Conservation (phyloP, 1,140 invertebrate genomes). For the Pachypeltis micranthus region DNA sequence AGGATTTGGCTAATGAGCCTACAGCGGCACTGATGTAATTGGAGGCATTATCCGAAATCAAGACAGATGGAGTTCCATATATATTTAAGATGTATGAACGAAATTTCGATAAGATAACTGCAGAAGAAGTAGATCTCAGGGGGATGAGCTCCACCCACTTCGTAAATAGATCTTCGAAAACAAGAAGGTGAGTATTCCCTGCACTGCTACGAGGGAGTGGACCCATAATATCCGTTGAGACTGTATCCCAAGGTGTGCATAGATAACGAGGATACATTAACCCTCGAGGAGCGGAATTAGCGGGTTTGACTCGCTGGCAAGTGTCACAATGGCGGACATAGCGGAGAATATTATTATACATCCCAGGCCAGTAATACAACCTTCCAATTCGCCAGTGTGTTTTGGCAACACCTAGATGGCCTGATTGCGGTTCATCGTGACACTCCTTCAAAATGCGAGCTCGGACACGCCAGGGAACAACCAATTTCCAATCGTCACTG, state of each 20-base stretch:
- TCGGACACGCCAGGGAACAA: slow-evolving; percentile 24
- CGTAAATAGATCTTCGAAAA: too few relatives aligned
- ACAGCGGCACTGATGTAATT: too few relatives aligned
- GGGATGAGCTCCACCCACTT: too few relatives aligned
- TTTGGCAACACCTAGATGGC: slow-evolving; percentile 32
- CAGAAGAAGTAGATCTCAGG: too few relatives aligned
- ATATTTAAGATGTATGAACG: too few relatives aligned
- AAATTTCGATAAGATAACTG: too few relatives aligned
- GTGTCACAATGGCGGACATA: slow-evolving; percentile 24
- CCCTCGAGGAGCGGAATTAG: background rate
- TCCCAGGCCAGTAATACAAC: slow-evolving; percentile 18
- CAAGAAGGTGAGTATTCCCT: slow-evolving; percentile 26
- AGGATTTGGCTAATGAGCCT: too few relatives aligned
- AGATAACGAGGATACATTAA: background rate
- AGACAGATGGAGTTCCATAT: too few relatives aligned
- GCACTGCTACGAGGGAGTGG: slow-evolving; percentile 31
- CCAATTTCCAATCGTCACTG: slow-evolving; percentile 27
- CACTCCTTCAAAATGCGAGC: slow-evolving; percentile 22
- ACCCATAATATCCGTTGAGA: slow-evolving; percentile 35
- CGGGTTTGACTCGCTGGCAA: slow-evolving; percentile 16
- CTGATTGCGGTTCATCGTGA: slow-evolving; percentile 28
- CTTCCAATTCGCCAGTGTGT: slow-evolving; percentile 27
- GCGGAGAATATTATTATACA: slow-evolving; percentile 15
- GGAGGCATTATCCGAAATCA: too few relatives aligned
- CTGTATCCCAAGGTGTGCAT: slow-evolving; percentile 8